phyloP scores from a whole-genome alignment of 2,113 vertebrate genomes.

The Psilopsiagon aurifrons region DNA sequence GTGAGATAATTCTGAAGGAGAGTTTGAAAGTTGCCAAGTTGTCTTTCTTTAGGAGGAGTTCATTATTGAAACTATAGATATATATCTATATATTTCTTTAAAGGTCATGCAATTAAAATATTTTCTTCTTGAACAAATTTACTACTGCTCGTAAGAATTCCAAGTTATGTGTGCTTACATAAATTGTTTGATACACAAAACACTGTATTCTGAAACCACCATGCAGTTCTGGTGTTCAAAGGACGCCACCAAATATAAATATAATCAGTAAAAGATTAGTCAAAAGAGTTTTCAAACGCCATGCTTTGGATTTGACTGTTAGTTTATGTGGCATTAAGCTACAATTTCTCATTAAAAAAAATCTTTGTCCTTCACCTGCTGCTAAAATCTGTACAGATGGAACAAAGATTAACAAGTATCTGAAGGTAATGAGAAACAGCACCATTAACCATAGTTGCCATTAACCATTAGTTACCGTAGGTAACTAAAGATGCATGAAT shows the following conservation, averaged over 20 bases:
- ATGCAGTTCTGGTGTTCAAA: neutral
- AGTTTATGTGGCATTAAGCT: neutral
- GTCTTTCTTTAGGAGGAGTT: neutral
- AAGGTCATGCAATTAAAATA: neutral
- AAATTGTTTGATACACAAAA: neutral
- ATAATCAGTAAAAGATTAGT: neutral
- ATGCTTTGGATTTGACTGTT: neutral
- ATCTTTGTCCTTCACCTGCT: neutral
- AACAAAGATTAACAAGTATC: neutral
- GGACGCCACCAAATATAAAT: neutral
- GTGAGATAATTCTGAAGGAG: neutral
- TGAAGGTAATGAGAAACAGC: neutral
- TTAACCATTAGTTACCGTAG: too few relatives aligned
- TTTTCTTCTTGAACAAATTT: neutral
- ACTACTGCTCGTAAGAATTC: neutral
- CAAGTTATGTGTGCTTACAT: neutral
- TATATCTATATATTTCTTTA: neutral
- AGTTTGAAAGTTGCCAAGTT: neutral
- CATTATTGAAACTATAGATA: neutral
- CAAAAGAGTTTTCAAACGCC: neutral
- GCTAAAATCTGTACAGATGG: neutral
- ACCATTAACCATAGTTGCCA: too few relatives aligned
- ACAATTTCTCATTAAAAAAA: neutral
- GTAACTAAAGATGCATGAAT: neutral
- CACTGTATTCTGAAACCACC: neutral